Percentiles rank a stretch among this genome's conserved stretches.
phyloP scores from a whole-genome alignment of 2,797 vertebrate genomes.

The Etheostoma nigrum region DNA sequence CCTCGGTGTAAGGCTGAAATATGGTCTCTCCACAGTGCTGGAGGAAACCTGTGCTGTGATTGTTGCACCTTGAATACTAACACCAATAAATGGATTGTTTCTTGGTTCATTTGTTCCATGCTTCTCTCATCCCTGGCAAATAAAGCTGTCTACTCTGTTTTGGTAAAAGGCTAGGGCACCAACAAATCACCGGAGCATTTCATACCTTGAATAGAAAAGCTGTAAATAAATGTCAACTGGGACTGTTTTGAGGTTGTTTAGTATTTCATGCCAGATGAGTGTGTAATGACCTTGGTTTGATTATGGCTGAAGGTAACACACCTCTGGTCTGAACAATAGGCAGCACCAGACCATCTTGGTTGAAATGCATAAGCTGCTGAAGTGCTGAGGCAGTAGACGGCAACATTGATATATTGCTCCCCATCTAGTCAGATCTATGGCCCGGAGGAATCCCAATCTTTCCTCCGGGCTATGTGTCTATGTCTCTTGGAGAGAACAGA shows the following conservation, averaged over 20 bases:
- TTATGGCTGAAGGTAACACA: neutral
- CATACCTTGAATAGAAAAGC: slow-evolving; percentile 15
- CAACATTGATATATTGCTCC: slow-evolving; percentile 20
- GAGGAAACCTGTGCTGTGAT: slow-evolving; percentile 43
- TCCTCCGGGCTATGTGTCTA: neutral
- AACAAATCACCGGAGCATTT: neutral
- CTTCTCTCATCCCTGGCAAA: slow-evolving; percentile 5
- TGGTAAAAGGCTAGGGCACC: slow-evolving; percentile 10
- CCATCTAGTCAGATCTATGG: neutral
- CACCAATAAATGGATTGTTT: slow-evolving; percentile 45
- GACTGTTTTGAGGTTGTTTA: slow-evolving; percentile 2
- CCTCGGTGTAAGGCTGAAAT: slow-evolving; percentile 56
- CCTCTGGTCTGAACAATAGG: slow-evolving; percentile 15
- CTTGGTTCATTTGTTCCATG: slow-evolving; percentile 33
- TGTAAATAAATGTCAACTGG: slow-evolving; percentile 8
- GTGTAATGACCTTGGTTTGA: slow-evolving; percentile 22
- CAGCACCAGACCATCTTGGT: neutral
- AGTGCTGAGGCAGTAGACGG: slow-evolving; percentile 39
- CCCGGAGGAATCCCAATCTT: slow-evolving; percentile 15
- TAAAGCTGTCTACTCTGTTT: slow-evolving; percentile 24
- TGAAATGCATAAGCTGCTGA: slow-evolving; percentile 16
- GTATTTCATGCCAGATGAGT: slow-evolving; percentile 28
- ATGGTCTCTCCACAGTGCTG: slow-evolving; percentile 36
- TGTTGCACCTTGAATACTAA: slow-evolving; percentile 63
- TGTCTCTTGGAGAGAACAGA: neutral